Evolutionary conservation across 1,140 invertebrate genomes (phyloP), one percentile per base, ranked within the genome.

Genomic region (Drosophila pachea): DNA sequence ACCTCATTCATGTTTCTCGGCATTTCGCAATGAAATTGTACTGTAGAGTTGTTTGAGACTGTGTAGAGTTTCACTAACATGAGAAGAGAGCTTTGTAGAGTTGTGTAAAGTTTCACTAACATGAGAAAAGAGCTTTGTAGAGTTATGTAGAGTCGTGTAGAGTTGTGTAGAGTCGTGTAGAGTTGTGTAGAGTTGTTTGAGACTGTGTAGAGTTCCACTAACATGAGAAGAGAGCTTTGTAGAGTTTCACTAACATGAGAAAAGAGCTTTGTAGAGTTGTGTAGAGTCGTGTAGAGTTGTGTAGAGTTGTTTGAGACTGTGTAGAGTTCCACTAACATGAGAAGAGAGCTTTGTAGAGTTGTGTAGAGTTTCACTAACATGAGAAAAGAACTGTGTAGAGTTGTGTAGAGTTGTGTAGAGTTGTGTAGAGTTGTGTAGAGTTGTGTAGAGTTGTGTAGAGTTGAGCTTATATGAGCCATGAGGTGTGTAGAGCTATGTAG

Each of bases 241-340:
- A 42, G 40, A 42, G n/a, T 42, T 14, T n/a, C n/a, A n/a, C n/a
- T n/a, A n/a, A n/a, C n/a, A 35, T 35, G 4, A 35, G 33, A 35
- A 35, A n/a, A n/a, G n/a, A n/a, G n/a, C n/a, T 35, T 35, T 35
- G 40, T 42, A 42, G 40, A 42, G n/a, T 42, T 14, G n/a, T n/a
- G n/a, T n/a, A n/a, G n/a, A n/a, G n/a, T n/a, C n/a, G 9, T 12
- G 5, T 42, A 42, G 5, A 42, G 4, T 42, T 42, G 7, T 42
- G 3, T 14, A 14, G 0, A 14, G 7, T 6, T 7, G 4, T 4
- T 35, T 35, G 7, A 35, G 33, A 35, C 33, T 35, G 33, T 12
- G 4, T 7, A 12, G n/a, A 42, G 38, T n/a, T 35, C 8, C n/a
- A n/a, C n/a, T n/a, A n/a, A n/a, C n/a, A n/a, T n/a, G n/a, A n/a